These are phyloP conservation scores for Anomalospiza imberbis DNA, from an alignment of 2,797 vertebrate species.

Conservation along the genomic window DNA sequence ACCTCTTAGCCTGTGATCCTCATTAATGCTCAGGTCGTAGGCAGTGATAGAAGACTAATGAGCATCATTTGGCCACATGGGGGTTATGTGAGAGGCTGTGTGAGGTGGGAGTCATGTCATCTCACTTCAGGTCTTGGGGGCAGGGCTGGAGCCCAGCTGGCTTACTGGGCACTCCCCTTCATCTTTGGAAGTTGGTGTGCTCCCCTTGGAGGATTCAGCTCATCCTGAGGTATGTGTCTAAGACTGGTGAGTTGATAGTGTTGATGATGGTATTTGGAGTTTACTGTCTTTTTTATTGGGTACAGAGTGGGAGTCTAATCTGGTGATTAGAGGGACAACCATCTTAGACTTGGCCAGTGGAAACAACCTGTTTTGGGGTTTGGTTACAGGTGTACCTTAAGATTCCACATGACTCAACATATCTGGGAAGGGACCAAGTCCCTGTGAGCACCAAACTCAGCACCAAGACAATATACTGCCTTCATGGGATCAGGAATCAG, in stretches of 20 bases:
- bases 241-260: not conserved
- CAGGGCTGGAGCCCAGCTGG: not conserved
- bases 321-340: not conserved
- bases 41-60: not conserved
- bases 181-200: not conserved
- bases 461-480: not conserved
- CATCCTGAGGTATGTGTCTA: not conserved
- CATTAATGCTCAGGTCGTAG: not conserved
- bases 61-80: not conserved
- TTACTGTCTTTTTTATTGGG: not conserved
- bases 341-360: not conserved
- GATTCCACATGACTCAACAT: not conserved
- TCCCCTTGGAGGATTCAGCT: not conserved
- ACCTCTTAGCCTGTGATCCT: not conserved
- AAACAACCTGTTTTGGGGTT: not conserved
- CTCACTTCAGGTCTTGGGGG: not conserved
- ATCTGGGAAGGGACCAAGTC: not conserved
- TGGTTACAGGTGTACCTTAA: not conserved
- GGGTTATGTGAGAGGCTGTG: not conserved
- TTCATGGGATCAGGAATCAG: not conserved
- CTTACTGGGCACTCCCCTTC: not conserved
- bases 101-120: not conserved
- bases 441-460: not conserved
- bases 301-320: not conserved
- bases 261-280: not conserved